Evolutionary conservation across 2,888 invertebrate species (phyloP).

Genomic region (Drosophila yooni): DNA sequence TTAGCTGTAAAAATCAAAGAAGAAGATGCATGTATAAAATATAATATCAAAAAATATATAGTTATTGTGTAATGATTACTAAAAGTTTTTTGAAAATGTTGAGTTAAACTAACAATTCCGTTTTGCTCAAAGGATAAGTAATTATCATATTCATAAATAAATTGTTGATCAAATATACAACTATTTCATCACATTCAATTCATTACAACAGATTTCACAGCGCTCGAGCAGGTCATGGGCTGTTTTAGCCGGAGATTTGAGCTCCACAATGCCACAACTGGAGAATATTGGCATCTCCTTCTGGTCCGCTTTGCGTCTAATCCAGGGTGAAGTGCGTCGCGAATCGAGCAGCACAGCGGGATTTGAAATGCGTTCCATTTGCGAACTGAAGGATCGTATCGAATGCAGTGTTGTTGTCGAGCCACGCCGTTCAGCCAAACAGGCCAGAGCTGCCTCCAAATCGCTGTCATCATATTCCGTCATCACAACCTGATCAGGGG

Average conservation of each 20-base stretch:
- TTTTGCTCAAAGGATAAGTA: neutral
- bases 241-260: slow-evolving; percentile 22
- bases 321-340: slow-evolving; percentile 72
- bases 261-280: slow-evolving; percentile 29
- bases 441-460: slow-evolving; percentile 57
- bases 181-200: slow-evolving; percentile 70
- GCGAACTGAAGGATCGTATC: slow-evolving; percentile 44
- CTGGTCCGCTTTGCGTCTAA: slow-evolving; percentile 41
- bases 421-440: slow-evolving; percentile 43
- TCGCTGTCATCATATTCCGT: slow-evolving; percentile 56
- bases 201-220: slow-evolving; percentile 79
- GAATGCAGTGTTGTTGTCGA: slow-evolving; percentile 55
- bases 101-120: neutral
- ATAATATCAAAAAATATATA: neutral
- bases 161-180: neutral
- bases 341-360: slow-evolving; percentile 63
- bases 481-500: slow-evolving; percentile 61
- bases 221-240: slow-evolving; percentile 64
- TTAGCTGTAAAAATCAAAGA: neutral
- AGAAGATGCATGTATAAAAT: neutral
- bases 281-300: slow-evolving; percentile 45
- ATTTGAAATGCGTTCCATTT: slow-evolving; percentile 36
- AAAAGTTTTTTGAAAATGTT: neutral
- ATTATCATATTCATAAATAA: neutral
- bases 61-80: neutral